Evolutionary conservation across 2,113 vertebrate genomes (phyloP).

Genomic region (Odocoileus virginianus): DNA sequence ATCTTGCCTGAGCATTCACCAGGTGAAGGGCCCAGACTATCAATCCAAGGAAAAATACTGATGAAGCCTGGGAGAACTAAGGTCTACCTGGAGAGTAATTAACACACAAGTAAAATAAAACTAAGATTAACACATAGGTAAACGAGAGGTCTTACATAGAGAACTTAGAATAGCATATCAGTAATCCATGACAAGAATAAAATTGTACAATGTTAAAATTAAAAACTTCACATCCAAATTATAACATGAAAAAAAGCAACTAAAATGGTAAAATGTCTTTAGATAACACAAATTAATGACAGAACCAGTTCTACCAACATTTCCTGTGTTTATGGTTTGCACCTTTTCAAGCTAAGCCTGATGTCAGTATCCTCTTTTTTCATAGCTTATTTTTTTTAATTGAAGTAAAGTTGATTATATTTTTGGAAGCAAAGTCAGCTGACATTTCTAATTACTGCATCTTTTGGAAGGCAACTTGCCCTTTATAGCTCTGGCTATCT

Average conservation of each 20-base stretch:
- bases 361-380: not conserved
- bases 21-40: not conserved
- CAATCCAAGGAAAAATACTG: not conserved
- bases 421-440: not conserved
- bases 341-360: not conserved
- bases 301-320: not conserved
- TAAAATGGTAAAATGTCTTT: not conserved
- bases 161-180: not conserved
- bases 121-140: not conserved
- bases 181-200: not conserved
- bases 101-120: not conserved
- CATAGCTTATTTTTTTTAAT: not conserved
- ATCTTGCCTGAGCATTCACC: not conserved
- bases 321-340: not conserved
- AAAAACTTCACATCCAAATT: not conserved
- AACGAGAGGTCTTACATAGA: not conserved
- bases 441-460: not conserved
- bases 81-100: not conserved
- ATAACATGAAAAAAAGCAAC: not conserved
- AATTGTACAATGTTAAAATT: not conserved
- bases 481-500: not conserved
- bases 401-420: not conserved
- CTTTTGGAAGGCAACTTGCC: not conserved
- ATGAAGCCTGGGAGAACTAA: not conserved
- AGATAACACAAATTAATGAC: not conserved